Evolutionary conservation across 2,888 invertebrate species (phyloP), one percentile per base, ranked within the genome.

Genomic region (Phyto melanocephala): DNA sequence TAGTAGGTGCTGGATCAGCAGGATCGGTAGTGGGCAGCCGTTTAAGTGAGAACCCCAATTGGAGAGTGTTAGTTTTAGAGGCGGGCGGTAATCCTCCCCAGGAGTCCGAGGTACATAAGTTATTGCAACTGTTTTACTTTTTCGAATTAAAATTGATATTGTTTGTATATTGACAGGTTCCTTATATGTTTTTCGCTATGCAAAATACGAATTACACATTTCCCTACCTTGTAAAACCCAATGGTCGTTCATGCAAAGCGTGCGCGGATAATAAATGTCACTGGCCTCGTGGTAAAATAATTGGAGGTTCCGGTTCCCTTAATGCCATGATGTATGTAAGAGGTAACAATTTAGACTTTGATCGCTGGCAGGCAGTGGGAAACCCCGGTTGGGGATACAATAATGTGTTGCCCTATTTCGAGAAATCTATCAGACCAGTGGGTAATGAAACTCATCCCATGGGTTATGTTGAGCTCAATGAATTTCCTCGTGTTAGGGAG

Each of bases 281-380:
- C 17, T 93, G 94, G 94, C 92, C 93, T 4, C 92, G 94, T 82
- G 95, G 95, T 0, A 94, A 93, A 87, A 91, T 92, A 10, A 91
- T 94, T 86, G 93, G 94, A 8, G 94, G 94, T 1, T 92, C 92
- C 0, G 93, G 93, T 82, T 91, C 92, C 1, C 92, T 93, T 15
- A 94, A 94, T 85, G 93, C 92, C 58, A 93, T 94, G 93, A 88
- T 94, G 63, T 93, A 93, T 86, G 90, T 93, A 1, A 91, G 93
- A 81, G 94, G 93, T 0, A 93, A 92, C 86, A 90, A 88, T 13
- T 86, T 88, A 33, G 93, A 94, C 86, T 94, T 92, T 85, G 90
- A 93, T 74, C 88, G 90, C 58, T 94, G 94, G 94, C 91, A 92
- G 45, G 86, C 87, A 1, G 84, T 88, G 42, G 93, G 93, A 15